Evolutionary conservation across 2,113 vertebrate genomes (phyloP), one percentile per base, ranked within the genome.

Genomic region (Oophaga pumilio): DNA sequence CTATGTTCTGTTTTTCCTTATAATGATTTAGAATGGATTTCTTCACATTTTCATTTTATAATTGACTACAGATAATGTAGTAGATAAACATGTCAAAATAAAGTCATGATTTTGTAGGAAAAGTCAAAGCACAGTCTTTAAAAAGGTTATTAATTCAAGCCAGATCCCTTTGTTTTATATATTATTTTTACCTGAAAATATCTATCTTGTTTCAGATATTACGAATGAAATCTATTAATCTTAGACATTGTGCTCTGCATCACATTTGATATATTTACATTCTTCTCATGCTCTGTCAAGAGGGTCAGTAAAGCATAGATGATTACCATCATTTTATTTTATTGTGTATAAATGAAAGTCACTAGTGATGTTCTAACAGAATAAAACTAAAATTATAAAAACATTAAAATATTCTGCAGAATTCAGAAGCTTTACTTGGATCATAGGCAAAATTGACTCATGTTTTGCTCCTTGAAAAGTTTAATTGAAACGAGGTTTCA

Each of bases 11-110:
- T 73, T 74, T 74, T 76, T 20, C 18, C 43, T 52, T 77, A 69
- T 43, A 52, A 76, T 86, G 56, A 86, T 85, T 85, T 62, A 50
- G 60, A 76, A 85, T 59, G 56, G 56, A 57, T 57, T 76, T 85
- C 71, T 85, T 62, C 56, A 85, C 57, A 50, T 85, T 76, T 84
- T 82, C 18, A 73, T 73, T 26, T 74, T 53, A 84, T 85, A 85
- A 62, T 85, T 62, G 69, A 85, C 57, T 85, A 73, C 71, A 59
- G 71, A 76, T 68, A 78, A 66, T 33, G 62, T 77, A 53, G 13
- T 71, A 86, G 85, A 86, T 77, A 78, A 78, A 78, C 85, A 68
- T 68, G 56, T 78, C 85, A 86, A 86, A 85, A 68, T 43, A 78
- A 85, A 85, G 66, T 56, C 68, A 85, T 66, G 22, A 82, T 76